Percentiles rank a stretch among this genome's conserved stretches.
Conservation (phyloP, 2,797 vertebrate species). For the Sebastes kiyomatsui region DNA sequence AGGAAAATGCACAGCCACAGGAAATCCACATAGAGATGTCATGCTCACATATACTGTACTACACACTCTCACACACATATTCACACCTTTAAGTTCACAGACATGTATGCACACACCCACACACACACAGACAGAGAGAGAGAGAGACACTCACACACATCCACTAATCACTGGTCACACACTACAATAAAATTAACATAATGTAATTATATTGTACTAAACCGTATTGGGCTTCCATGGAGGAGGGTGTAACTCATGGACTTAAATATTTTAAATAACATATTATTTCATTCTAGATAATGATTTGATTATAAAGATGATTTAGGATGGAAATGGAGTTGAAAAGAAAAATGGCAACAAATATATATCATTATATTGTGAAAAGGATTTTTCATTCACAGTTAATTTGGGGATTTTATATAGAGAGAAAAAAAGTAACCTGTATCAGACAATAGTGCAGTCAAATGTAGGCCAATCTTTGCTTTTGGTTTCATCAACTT, state of each 20-base stretch:
- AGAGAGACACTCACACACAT: neutral
- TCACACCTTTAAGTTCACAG: conserved; percentile 3
- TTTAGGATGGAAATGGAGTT: neutral
- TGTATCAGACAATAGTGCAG: neutral
- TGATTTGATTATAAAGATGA: neutral
- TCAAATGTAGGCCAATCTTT: conserved; percentile 8
- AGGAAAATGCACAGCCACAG: conserved; percentile 31
- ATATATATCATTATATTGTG: neutral
- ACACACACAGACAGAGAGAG: neutral
- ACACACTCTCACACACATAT: conserved; percentile 3
- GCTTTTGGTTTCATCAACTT: conserved; percentile 21
- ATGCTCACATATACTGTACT: conserved; percentile 20
- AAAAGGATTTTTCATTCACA: neutral
- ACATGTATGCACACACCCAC: conserved; percentile 11
- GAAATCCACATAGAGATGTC: conserved; percentile 11
- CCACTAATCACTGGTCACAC: conserved; percentile 6
- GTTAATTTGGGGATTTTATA: neutral
- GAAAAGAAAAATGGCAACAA: neutral
- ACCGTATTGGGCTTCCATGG: neutral
- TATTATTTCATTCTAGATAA: neutral
- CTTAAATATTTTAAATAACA: neutral
- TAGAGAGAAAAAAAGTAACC: neutral
- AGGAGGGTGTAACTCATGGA: conserved; percentile 1
- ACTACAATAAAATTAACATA: conserved; percentile 15
- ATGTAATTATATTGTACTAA: neutral